Evolutionary conservation across 2,113 vertebrate genomes (phyloP), one percentile per base, ranked within the genome.

Genomic region (Himantopus leucocephalus): DNA sequence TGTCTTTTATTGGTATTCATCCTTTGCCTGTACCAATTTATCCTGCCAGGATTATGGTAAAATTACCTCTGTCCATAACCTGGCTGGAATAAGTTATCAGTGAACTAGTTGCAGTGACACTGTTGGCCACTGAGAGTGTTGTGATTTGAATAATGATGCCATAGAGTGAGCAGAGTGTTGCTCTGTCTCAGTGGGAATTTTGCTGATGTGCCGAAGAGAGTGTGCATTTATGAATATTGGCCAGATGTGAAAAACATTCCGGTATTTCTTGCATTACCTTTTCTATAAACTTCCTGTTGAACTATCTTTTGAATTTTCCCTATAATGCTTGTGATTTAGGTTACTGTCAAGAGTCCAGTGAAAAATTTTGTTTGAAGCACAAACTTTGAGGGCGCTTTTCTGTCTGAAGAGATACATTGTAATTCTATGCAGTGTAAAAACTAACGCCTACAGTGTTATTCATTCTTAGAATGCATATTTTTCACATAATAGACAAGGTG

Each of bases 401-500:
- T 82, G 45, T 66, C 68, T 94, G 59, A 62, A 95, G 73, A 81
- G 50, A 81, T 78, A 58, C 75, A 45, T 58, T 91, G 77, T 94
- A 94, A 79, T 85, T 91, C 89, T 91, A 32, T 91, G 68, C 43
- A 63, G 92, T 66, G 66, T 92, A 78, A 94, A 94, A 92, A 48
- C 85, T 72, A 55, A 86, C 8, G 6, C 76, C 79, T 92, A 59
- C 82, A 73, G 79, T 92, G 79, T 88, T 63, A 85, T 60, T 93
- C 75, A 70, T 94, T 96, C 29, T 67, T 78, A 90, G 88, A 86
- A 94, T 70, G 70, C 32, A 11, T 91, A 68, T 82, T 92, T 95
- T 94, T 95, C 83, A 94, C 30, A 60, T 85, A 91, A 87, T 74
- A 91, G 73, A 75, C 48, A 89, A 95, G 60, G 76, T 91, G 82